Evolutionary conservation across 1,140 invertebrate species (phyloP).

Genomic region (Episyrphus balteatus): DNA sequence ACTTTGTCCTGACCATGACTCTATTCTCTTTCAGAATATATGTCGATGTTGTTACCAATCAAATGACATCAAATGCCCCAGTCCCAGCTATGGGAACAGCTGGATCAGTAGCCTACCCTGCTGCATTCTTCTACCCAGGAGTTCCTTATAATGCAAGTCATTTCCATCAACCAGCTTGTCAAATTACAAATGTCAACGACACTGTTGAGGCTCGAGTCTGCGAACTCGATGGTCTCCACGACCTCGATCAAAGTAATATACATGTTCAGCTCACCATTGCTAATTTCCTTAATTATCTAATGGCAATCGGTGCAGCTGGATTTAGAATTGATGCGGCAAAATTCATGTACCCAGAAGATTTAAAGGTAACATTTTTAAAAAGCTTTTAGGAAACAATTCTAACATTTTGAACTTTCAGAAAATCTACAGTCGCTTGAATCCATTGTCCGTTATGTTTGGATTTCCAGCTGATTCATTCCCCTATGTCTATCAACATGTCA

Average conservation of each 20-base stretch:
- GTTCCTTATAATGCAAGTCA: constrained; percentile 39
- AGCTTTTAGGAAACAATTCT: too few species aligned
- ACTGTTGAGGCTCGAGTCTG: constrained; percentile 55
- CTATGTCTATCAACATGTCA: constrained; percentile 72
- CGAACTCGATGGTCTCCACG: constrained; percentile 53
- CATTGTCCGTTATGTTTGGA: constrained; percentile 47
- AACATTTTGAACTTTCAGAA: constrained; percentile 9
- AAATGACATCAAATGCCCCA: constrained; percentile 50
- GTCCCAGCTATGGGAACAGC: constrained; percentile 37
- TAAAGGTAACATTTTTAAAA: constrained; percentile 23
- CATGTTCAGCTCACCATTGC: constrained; percentile 56
- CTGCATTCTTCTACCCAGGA: constrained; percentile 34
- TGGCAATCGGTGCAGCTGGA: constrained; percentile 66
- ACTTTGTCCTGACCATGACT: too few species aligned
- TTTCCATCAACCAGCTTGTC: constrained; percentile 43
- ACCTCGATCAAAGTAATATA: constrained; percentile 51
- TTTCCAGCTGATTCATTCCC: constrained; percentile 47
- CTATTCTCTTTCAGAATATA: constrained; percentile 43
- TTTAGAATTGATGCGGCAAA: constrained; percentile 63
- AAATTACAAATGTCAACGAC: constrained; percentile 39
- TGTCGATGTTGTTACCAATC: constrained; percentile 64
- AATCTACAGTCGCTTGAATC: constrained; percentile 49
- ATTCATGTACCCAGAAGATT: constrained; percentile 69
- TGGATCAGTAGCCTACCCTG: constrained; percentile 38
- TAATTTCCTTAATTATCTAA: constrained; percentile 53